Evolutionary conservation across 2,113 vertebrate genomes (phyloP).

Genomic region (Myrmecobius fasciatus): DNA sequence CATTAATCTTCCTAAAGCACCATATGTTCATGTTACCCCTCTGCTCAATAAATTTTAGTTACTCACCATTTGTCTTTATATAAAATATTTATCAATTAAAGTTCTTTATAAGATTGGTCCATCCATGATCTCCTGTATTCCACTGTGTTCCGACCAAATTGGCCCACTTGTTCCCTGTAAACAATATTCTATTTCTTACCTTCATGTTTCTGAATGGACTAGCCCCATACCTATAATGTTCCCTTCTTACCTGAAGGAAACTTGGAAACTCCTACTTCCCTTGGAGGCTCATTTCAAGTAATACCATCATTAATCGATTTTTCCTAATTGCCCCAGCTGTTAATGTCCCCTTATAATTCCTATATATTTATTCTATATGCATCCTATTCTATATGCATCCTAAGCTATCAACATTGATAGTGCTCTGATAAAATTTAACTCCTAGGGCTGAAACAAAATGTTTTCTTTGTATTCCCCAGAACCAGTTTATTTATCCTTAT

Average conservation of each 20-base stretch:
- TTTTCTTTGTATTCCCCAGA: not conserved
- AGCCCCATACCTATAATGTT: not conserved
- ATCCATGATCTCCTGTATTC: not conserved
- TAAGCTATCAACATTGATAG: not conserved
- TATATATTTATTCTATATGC: not conserved
- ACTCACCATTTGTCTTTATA: not conserved
- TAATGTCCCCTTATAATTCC: not conserved
- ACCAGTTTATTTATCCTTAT: not conserved
- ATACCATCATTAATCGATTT: not conserved
- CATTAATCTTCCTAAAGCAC: not conserved
- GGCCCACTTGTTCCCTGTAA: not conserved
- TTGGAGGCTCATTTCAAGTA: not conserved
- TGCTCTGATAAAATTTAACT: not conserved
- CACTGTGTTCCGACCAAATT: not conserved
- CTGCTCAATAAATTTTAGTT: not conserved
- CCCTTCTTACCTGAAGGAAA: not conserved
- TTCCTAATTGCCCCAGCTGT: not conserved
- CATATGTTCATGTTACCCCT: not conserved
- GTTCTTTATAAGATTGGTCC: not conserved
- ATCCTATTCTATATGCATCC: not conserved
- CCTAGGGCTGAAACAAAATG: not conserved
- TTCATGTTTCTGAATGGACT: not conserved
- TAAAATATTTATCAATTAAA: not conserved
- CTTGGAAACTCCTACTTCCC: not conserved
- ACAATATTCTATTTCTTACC: not conserved